phyloP scores from a whole-genome alignment of 2,113 vertebrate genomes.

The Grammomys dolichurus region DNA sequence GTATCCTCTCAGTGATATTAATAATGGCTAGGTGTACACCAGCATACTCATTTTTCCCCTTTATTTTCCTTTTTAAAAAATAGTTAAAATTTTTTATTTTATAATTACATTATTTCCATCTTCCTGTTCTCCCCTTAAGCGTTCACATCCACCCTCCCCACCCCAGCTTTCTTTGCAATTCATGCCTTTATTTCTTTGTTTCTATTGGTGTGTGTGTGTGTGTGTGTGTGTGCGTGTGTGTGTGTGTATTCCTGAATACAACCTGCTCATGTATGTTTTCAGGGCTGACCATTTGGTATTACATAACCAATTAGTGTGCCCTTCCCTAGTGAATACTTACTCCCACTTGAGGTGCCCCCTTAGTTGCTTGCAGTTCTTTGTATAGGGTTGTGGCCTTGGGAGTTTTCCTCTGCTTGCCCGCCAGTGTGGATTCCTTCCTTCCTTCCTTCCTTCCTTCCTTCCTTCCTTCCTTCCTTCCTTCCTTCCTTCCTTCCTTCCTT shows the following conservation, averaged over 20 bases:
- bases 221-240: not conserved
- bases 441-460: too few relatives aligned
- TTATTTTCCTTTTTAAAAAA: not conserved
- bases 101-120: not conserved
- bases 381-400: not conserved
- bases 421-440: too few relatives aligned
- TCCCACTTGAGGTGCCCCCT: too few relatives aligned
- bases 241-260: not conserved
- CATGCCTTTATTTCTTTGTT: not conserved
- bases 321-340: not conserved
- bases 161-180: too few relatives aligned
- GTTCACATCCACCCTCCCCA: not conserved
- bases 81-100: not conserved
- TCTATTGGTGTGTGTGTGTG: not conserved
- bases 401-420: not conserved
- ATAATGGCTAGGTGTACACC: not conserved
- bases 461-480: too few relatives aligned
- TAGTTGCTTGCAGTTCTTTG: not conserved
- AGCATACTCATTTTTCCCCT: not conserved
- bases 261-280: not conserved
- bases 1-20: too few relatives aligned
- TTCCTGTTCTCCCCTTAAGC: not conserved
- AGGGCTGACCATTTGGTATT: too few relatives aligned
- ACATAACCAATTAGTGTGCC: not conserved
- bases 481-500: not conserved